Evolutionary conservation across 2,797 vertebrate species (phyloP).

Genomic region (Triplophysa yarkandensis): DNA sequence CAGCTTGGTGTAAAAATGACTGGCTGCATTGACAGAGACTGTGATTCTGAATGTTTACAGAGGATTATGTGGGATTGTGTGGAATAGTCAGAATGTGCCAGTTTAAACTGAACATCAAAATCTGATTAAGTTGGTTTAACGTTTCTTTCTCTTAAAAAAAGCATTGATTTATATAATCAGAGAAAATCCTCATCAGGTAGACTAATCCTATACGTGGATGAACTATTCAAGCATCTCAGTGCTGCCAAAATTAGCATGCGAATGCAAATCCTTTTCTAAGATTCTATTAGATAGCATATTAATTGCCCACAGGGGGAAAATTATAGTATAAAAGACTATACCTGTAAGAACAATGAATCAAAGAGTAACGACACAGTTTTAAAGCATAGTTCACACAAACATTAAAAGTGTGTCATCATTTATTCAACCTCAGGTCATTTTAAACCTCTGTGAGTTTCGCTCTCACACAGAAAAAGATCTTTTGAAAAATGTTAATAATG

Average conservation of each 20-base stretch:
- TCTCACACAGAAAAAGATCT: too few relatives aligned
- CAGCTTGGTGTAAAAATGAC: constrained; percentile 26
- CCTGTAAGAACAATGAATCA: neutral
- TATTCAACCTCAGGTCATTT: too few relatives aligned
- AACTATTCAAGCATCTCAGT: constrained; percentile 71
- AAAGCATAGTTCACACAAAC: too few relatives aligned
- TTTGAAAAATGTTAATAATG: too few relatives aligned
- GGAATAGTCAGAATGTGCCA: constrained; percentile 30
- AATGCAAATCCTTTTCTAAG: constrained; percentile 46
- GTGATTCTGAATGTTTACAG: constrained; percentile 45
- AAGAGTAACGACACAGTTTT: too few relatives aligned
- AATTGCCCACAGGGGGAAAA: neutral
- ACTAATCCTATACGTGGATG: constrained; percentile 48
- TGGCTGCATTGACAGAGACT: constrained; percentile 25
- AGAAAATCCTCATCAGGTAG: constrained; percentile 12
- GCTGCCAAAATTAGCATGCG: constrained; percentile 60
- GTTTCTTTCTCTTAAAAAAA: neutral
- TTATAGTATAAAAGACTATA: neutral
- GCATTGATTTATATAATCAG: neutral
- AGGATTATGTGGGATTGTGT: constrained; percentile 42
- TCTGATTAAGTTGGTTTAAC: neutral
- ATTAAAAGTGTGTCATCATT: too few relatives aligned
- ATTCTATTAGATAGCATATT: neutral
- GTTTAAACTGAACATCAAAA: constrained; percentile 14
- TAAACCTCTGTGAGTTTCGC: too few relatives aligned